A percentile compares a stretch with the other conserved stretches of the same genome.
Evolutionary conservation across 2,797 vertebrate species (phyloP).

Genomic region (Tokudaia muenninki): DNA sequence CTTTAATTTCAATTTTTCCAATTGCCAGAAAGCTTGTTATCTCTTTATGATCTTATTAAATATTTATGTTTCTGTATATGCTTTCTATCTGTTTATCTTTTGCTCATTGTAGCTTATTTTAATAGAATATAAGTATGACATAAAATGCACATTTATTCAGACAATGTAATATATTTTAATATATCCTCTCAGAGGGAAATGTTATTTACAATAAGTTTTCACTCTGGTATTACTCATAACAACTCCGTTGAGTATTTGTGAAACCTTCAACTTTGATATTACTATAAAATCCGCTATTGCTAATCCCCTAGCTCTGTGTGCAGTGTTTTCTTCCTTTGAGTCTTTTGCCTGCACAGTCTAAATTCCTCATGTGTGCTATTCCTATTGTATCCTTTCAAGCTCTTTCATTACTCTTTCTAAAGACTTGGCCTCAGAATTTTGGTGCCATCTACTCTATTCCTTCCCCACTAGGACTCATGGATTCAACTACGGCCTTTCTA

Average conservation of each 20-base stretch:
- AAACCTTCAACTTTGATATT: neutral
- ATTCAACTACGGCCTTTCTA: neutral
- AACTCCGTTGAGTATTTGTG: neutral
- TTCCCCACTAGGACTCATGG: neutral
- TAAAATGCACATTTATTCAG: neutral
- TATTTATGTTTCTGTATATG: slow-evolving; percentile 54
- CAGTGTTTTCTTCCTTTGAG: neutral
- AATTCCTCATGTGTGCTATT: neutral
- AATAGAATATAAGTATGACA: slow-evolving; percentile 30
- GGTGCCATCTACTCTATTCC: neutral
- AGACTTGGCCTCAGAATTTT: neutral
- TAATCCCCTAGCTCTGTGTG: neutral
- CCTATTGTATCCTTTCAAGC: neutral
- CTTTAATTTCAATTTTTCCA: slow-evolving; percentile 74
- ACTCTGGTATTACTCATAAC: neutral
- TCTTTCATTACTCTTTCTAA: neutral
- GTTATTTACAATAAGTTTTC: neutral
- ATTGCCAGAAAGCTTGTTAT: slow-evolving; percentile 71
- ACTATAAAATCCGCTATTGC: neutral
- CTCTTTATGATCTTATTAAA: slow-evolving; percentile 71
- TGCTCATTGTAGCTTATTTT: slow-evolving; percentile 31
- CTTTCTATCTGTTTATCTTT: slow-evolving; percentile 71
- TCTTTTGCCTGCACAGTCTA: neutral
- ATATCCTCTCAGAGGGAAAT: neutral
- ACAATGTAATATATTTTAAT: neutral